phyloP scores from a whole-genome alignment of 2,888 invertebrate species.

The Notodonta ziczac region DNA sequence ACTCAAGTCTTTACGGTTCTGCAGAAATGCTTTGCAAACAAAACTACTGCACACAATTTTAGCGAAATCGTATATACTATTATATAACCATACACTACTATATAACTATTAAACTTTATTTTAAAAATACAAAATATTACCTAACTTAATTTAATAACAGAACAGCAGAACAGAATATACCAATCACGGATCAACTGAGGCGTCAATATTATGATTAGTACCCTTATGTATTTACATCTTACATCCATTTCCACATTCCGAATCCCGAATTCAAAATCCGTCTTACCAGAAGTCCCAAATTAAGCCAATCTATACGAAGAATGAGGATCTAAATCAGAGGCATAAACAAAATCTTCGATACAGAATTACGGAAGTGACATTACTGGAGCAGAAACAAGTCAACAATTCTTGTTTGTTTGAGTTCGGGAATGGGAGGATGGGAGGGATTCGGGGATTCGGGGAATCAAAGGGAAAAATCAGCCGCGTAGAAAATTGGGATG shows the following conservation, averaged over 20 bases:
- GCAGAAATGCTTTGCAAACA: no score
- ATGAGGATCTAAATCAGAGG: constrained; percentile 29
- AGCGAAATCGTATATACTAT: no score
- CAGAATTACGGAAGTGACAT: constrained; percentile 40
- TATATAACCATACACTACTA: no score
- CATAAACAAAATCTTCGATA: constrained; percentile 40
- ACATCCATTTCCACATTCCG: not conserved
- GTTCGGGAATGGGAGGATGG: constrained; percentile 26
- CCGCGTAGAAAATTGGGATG: constrained; percentile 30
- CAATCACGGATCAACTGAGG: no score
- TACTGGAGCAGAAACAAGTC: constrained; percentile 41
- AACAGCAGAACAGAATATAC: no score
- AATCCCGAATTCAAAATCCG: not conserved
- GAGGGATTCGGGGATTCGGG: constrained; percentile 18
- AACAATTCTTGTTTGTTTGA: constrained; percentile 46
- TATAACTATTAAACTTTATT: no score
- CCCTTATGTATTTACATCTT: not conserved
- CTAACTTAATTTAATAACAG: no score
- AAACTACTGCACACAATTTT: no score
- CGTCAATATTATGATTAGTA: no score
- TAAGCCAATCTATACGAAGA: constrained; percentile 19
- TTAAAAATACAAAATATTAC: no score
- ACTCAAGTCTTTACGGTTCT: no score
- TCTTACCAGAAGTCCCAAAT: constrained; percentile 8
- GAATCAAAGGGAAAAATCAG: constrained; percentile 33